phyloP scores from a whole-genome alignment of 2,113 vertebrate species.

The Oenanthe oenanthe region DNA sequence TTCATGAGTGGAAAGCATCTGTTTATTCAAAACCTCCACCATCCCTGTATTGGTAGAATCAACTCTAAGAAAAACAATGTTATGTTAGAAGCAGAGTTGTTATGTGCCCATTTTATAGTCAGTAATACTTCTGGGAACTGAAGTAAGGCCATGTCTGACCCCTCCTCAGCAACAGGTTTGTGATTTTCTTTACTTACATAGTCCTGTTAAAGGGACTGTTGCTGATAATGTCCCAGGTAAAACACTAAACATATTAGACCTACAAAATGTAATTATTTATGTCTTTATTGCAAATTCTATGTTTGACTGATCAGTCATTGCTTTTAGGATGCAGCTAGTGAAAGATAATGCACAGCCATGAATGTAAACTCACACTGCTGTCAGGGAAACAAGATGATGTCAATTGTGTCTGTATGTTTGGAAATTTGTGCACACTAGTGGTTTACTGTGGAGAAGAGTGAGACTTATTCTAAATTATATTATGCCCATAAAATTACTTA shows the following conservation, averaged over 20 bases:
- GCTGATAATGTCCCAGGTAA: background rate
- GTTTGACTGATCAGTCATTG: background rate
- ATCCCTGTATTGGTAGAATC: background rate
- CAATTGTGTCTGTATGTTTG: background rate
- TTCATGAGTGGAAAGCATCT: background rate
- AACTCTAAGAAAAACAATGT: background rate
- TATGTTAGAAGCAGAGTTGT: background rate
- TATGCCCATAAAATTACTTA: background rate
- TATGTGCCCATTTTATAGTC: background rate
- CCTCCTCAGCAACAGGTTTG: background rate
- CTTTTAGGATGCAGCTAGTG: background rate
- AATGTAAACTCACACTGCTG: background rate
- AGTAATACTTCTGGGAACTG: background rate
- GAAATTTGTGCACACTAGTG: background rate
- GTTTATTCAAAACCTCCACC: background rate
- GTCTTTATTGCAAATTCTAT: background rate
- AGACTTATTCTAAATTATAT: background rate
- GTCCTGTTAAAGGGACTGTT: background rate
- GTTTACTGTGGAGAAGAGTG: background rate
- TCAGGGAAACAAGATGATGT: background rate
- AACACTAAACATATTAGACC: background rate
- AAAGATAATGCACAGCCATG: background rate
- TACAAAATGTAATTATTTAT: background rate
- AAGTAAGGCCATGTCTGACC: background rate
- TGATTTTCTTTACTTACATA: background rate